Conservation (phyloP, 2,888 invertebrate genomes). For the Chymomyza amoena region DNA sequence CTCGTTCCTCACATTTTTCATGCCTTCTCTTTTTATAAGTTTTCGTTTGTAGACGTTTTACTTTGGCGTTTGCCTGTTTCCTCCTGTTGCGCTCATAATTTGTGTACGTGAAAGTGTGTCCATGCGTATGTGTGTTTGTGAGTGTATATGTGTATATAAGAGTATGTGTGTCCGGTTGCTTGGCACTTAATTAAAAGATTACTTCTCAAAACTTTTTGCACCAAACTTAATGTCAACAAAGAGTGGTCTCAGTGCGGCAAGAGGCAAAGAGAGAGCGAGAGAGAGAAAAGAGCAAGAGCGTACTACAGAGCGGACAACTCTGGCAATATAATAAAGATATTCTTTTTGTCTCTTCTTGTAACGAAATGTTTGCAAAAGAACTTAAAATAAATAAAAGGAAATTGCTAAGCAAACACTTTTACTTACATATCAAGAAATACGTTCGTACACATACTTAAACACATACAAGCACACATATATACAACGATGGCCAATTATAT, state of each 20-base stretch:
- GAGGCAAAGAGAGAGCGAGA: background rate
- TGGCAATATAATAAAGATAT: background rate
- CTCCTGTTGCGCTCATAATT: conserved; percentile 46
- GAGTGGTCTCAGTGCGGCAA: conserved; percentile 20
- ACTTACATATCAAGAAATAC: conserved; percentile 35
- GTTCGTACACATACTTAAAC: conserved; percentile 20
- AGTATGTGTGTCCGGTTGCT: background rate
- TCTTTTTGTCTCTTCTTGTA: conserved; percentile 3
- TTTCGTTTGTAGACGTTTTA: conserved; percentile 29
- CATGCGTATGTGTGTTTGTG: background rate
- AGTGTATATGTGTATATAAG: background rate
- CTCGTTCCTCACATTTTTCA: too few species aligned
- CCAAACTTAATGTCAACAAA: conserved; percentile 64
- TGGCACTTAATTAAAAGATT: conserved; percentile 70
- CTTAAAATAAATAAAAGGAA: conserved; percentile 68
- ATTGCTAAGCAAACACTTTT: conserved; percentile 71
- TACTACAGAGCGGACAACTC: background rate
- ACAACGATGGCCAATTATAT: background rate
- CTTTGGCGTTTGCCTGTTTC: conserved; percentile 11
- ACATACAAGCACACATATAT: conserved; percentile 3
- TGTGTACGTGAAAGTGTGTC: background rate
- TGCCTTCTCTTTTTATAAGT: conserved; percentile 11
- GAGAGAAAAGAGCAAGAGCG: background rate
- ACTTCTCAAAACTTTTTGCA: conserved; percentile 61
- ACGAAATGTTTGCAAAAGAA: conserved; percentile 59